Conservation (phyloP, 2,797 vertebrate species). For the Tiaroga cobitis region DNA sequence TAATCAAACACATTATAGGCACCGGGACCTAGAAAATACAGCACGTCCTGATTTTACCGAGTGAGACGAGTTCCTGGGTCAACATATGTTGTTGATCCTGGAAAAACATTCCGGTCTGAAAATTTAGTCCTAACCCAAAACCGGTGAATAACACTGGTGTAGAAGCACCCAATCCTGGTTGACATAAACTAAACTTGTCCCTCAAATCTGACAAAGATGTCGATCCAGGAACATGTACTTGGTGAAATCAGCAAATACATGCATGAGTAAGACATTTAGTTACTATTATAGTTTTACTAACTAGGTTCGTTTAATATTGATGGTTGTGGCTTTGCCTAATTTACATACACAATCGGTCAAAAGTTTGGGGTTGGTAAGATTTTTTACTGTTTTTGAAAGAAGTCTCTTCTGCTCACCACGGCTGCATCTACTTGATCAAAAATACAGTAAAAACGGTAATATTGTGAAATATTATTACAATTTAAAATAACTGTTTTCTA, state of each 20-base stretch:
- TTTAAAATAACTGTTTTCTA: neutral
- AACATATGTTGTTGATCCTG: neutral
- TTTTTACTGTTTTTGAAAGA: neutral
- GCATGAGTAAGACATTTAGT: neutral
- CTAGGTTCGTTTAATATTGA: neutral
- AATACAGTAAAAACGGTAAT: neutral
- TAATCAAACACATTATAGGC: constrained; percentile 72
- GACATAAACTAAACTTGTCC: neutral
- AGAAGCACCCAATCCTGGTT: neutral
- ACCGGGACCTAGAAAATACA: constrained; percentile 68
- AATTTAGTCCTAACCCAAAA: neutral
- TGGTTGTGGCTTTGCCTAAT: neutral
- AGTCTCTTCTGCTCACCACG: neutral
- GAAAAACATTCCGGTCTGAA: neutral
- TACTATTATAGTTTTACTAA: neutral
- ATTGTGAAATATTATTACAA: neutral
- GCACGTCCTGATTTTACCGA: neutral
- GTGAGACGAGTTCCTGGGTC: neutral
- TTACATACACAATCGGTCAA: neutral
- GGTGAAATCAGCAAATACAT: constrained; percentile 18
- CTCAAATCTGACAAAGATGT: neutral
- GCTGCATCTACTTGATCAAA: neutral
- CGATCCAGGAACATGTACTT: neutral
- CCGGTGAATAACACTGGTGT: neutral
- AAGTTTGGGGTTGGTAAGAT: neutral